Percentiles rank a stretch among this genome's conserved stretches.
These are phyloP conservation scores for Rhingia rostrata DNA, from an alignment of 2,888 invertebrate species.

Conservation along the genomic window DNA sequence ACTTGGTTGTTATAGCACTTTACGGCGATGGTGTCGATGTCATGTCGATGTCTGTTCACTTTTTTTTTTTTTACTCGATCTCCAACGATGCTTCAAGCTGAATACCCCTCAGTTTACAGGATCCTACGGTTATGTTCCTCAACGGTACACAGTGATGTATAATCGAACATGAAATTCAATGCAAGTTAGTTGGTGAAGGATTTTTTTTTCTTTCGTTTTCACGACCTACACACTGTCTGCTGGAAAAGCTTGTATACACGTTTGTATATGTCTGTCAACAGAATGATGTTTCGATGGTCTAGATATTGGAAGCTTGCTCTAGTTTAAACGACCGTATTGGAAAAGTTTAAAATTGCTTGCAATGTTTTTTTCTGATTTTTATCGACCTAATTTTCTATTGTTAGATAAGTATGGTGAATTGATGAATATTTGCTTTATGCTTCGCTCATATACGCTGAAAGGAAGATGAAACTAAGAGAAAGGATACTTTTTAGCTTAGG, in stretches of 20 bases:
- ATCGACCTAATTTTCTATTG: constrained; percentile 61
- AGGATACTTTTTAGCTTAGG: no score
- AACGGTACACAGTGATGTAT: constrained; percentile 61
- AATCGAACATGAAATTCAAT: constrained; percentile 71
- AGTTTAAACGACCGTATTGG: constrained; percentile 63
- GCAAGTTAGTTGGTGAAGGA: constrained; percentile 48
- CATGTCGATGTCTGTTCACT: constrained; percentile 61
- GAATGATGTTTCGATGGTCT: constrained; percentile 60
- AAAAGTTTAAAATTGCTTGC: constrained; percentile 67
- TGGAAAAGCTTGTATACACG: neutral
- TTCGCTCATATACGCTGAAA: neutral
- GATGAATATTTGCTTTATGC: constrained; percentile 53
- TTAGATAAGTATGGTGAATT: constrained; percentile 36
- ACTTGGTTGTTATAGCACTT: constrained; percentile 58
- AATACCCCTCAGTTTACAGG: constrained; percentile 32
- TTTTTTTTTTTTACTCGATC: constrained; percentile 18
- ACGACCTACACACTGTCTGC: neutral
- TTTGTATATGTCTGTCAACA: constrained; percentile 23
- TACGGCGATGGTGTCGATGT: constrained; percentile 62
- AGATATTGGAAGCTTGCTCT: constrained; percentile 57
- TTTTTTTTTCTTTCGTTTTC: constrained; percentile 3
- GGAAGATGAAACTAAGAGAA: no score
- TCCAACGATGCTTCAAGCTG: constrained; percentile 20
- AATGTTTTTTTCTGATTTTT: constrained; percentile 56
- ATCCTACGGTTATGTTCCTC: constrained; percentile 51